phyloP scores from a whole-genome alignment of 2,888 invertebrate genomes.

The Nomada hirtipes region DNA sequence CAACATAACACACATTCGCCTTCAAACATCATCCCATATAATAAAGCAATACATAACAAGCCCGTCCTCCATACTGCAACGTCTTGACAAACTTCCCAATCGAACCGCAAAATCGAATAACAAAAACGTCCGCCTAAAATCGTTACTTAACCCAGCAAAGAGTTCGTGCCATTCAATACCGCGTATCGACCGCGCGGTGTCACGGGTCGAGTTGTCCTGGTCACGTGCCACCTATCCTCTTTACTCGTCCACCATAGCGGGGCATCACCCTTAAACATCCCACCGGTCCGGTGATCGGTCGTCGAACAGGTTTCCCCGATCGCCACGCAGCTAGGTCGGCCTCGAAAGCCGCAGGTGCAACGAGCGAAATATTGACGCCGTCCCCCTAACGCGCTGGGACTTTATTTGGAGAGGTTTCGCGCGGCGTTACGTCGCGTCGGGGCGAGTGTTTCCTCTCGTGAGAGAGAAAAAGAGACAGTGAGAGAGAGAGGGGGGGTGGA shows the following conservation, averaged over 20 bases:
- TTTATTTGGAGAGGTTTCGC: constrained; percentile 72
- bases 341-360: constrained; percentile 75
- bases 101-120: too few relatives aligned
- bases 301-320: constrained; percentile 60
- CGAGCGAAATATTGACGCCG: constrained; percentile 77
- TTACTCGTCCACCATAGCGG: constrained; percentile 33
- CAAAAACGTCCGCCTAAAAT: too few relatives aligned
- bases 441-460: constrained; percentile 33
- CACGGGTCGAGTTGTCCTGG: not conserved
- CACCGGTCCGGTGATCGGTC: constrained; percentile 47
- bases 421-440: constrained; percentile 47
- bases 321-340: constrained; percentile 31
- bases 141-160: not conserved
- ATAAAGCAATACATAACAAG: too few relatives aligned
- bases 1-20: too few relatives aligned
- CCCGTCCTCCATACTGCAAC: too few relatives aligned
- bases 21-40: too few relatives aligned
- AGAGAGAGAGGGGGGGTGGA: too few relatives aligned
- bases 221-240: constrained; percentile 47
- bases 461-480: too few relatives aligned
- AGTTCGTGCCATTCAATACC: constrained; percentile 6
- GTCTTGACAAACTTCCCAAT: too few relatives aligned
- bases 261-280: constrained; percentile 57
- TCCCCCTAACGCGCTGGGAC: constrained; percentile 53
- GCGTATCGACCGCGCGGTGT: constrained; percentile 19